phyloP scores from a whole-genome alignment of 1,140 invertebrate genomes.

The Artemia franciscana region DNA sequence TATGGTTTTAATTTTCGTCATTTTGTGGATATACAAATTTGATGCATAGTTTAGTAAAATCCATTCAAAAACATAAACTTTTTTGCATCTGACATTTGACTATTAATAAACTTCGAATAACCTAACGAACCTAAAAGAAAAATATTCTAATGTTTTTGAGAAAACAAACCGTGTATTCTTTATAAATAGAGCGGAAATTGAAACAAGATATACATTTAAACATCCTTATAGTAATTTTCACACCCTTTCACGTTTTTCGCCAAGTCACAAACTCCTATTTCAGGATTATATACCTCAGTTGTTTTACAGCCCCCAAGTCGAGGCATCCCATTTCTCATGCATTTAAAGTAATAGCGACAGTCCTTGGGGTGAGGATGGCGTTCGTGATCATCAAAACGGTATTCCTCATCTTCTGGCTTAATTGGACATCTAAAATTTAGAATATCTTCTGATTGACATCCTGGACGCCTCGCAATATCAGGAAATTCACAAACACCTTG shows the following conservation, averaged over 20 bases:
- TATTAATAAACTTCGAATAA: no score
- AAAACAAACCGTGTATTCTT: no score
- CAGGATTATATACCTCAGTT: slow-evolving; percentile 23
- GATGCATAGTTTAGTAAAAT: no score
- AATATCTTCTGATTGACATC: not conserved
- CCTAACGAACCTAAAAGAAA: no score
- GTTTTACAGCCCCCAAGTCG: slow-evolving; percentile 19
- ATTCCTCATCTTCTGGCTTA: slow-evolving; percentile 6
- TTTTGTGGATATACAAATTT: no score
- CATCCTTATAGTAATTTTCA: slow-evolving; percentile 9
- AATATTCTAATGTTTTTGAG: no score
- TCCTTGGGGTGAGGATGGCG: slow-evolving; percentile 17
- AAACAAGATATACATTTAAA: no score
- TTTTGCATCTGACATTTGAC: no score
- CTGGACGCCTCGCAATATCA: slow-evolving; percentile 3
- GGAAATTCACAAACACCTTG: slow-evolving; percentile 12
- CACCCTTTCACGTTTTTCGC: slow-evolving; percentile 19
- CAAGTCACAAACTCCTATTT: slow-evolving; percentile 21
- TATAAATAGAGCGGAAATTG: no score
- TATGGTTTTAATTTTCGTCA: no score
- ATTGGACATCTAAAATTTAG: slow-evolving; percentile 1
- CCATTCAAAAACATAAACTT: no score
- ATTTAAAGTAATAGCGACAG: slow-evolving; percentile 20
- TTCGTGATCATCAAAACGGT: slow-evolving; percentile 14
- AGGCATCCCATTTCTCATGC: slow-evolving; percentile 18